Conservation (phyloP, 2,888 invertebrate genomes). For the Plebejus argus region DNA sequence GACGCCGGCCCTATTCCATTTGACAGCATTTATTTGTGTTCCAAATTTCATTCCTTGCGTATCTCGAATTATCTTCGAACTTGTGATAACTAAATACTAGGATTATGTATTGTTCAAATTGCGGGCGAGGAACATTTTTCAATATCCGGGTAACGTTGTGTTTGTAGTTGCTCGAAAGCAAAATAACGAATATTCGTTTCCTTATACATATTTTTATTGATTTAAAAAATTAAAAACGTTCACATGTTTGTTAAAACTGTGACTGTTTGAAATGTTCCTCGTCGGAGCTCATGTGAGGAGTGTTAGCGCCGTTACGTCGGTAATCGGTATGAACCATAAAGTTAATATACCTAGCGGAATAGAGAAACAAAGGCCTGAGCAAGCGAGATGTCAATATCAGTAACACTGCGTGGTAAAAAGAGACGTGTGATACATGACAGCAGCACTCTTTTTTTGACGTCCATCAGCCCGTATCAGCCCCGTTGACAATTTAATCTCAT, state of each 20-base stretch:
- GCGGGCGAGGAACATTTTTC: neutral
- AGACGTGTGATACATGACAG: too few species aligned
- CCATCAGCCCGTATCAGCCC: too few species aligned
- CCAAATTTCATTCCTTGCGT: constrained; percentile 36
- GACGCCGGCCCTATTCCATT: neutral
- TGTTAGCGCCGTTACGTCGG: neutral
- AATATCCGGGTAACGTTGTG: neutral
- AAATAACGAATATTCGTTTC: neutral
- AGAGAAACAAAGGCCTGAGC: too few species aligned
- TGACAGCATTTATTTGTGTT: constrained; percentile 33
- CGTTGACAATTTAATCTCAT: too few species aligned
- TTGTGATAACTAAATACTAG: constrained; percentile 32
- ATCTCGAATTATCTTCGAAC: constrained; percentile 26
- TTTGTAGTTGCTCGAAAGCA: neutral
- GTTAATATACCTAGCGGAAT: too few species aligned
- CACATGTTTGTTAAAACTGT: neutral
- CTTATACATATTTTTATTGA: neutral
- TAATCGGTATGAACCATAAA: neutral
- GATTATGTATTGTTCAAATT: constrained; percentile 16
- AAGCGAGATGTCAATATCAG: too few species aligned
- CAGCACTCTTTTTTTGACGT: too few species aligned
- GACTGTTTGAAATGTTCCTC: neutral
- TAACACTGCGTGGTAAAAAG: too few species aligned
- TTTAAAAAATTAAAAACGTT: neutral
- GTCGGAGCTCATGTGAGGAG: neutral